Percentiles rank a stretch among this genome's conserved stretches.
These are phyloP conservation scores for Typhlichthys eigenmanni DNA, from an alignment of 2,797 vertebrate species.

Conservation along the genomic window DNA sequence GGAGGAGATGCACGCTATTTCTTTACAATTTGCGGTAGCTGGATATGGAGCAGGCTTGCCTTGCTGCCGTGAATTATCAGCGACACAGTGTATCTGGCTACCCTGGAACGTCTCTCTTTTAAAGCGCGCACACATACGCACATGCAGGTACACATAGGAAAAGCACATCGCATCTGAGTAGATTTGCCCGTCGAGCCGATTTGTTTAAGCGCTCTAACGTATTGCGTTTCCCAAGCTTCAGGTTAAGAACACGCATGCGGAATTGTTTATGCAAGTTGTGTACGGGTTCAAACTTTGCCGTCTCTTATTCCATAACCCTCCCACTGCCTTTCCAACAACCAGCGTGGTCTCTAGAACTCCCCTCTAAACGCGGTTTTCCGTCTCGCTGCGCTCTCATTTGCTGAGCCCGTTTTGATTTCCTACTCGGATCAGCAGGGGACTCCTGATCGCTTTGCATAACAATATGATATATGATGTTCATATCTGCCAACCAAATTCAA, in stretches of 20 bases:
- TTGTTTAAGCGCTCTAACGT: slow-evolving; percentile 57
- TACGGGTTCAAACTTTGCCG: too few species aligned
- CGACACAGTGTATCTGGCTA: not conserved
- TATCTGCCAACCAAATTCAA: slow-evolving; percentile 52
- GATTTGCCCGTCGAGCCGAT: slow-evolving; percentile 58
- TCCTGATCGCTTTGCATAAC: slow-evolving; percentile 55
- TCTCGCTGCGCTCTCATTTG: slow-evolving; percentile 51
- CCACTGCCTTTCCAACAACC: too few species aligned
- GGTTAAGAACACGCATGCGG: slow-evolving; percentile 16
- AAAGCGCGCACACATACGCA: not conserved
- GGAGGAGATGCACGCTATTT: not conserved
- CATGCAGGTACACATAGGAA: slow-evolving; percentile 8
- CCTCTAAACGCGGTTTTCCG: slow-evolving; percentile 49
- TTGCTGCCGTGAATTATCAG: not conserved
- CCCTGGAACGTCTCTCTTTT: not conserved
- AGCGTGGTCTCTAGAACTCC: not conserved
- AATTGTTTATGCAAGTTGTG: not conserved
- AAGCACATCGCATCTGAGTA: slow-evolving; percentile 38
- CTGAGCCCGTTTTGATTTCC: slow-evolving; percentile 52
- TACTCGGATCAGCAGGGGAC: slow-evolving; percentile 49
- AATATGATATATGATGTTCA: slow-evolving; percentile 63
- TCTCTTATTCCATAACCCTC: too few species aligned
- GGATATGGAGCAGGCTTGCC: not conserved
- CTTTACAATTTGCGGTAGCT: not conserved
- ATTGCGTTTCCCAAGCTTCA: slow-evolving; percentile 30